Base-by-base conservation (phyloP, 2,113 vertebrate genomes). In the Strix aluco region DNA sequence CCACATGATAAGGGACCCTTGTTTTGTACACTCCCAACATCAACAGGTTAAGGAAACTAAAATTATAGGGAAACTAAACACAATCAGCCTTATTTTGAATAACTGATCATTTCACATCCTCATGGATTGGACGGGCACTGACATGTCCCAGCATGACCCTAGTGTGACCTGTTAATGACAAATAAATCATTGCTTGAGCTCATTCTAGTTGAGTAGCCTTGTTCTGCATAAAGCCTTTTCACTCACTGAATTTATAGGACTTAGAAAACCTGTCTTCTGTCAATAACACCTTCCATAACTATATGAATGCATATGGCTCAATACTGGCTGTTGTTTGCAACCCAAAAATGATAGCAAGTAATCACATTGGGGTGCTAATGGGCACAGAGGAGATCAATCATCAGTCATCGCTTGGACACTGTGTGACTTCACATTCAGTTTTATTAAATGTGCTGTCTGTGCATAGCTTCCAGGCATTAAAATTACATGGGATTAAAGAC, bases 391-490 rank as follows among this genome's bases (percentile, higher is more conserved):
- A 91, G 12, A 81, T 51, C 61, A 92, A 8, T 86, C 80, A 86
- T 90, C 87, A 91, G 6, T 85, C 86, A 61, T 65, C 63, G 32
- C 52, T 89, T 74, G 47, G 52, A 81, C 26, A 75, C 6, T 27
- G 22, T 4, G 6, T 94, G 77, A 63, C 75, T 81, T 92, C 69
- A 79, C 30, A 36, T 90, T 72, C 65, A 90, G 70, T 44, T 81
- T 88, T 94, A 85, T 88, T 95, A 91, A 96, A 93, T 73, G n/a
- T 1, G 6, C 42, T 74, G 57, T 63, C 61, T 61, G 11, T 80
- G 34, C 27, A 34, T 90, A 79, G 52, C 84, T 93, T 95, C 78
- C 6, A 14, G 90, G 79, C 81, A 70, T 77, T 94, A 85, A 95
- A 90, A 80, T 94, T 72, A 88, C 66, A 77, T 30, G 30, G 51